Percentiles rank a stretch among this genome's conserved stretches.
Evolutionary conservation across 2,113 vertebrate species (phyloP).

Genomic region (Clupea harengus): DNA sequence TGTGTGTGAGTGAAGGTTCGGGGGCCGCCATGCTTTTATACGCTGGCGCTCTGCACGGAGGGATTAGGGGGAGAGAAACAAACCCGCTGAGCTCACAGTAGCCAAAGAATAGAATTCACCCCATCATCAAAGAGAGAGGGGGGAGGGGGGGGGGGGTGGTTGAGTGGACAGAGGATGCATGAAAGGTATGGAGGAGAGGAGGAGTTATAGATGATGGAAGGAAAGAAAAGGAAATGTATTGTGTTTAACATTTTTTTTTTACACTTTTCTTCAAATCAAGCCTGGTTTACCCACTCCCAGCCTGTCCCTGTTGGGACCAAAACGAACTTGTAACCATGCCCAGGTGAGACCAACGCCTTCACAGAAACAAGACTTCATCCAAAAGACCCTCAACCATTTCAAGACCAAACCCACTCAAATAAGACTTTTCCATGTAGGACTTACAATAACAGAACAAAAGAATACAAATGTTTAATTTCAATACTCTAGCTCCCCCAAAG

Average conservation of each 20-base stretch:
- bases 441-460: background rate
- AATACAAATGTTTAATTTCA: background rate
- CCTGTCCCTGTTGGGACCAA: background rate
- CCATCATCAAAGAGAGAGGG: slow-evolving; percentile 73
- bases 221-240: background rate
- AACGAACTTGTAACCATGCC: background rate
- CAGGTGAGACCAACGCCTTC: background rate
- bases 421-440: background rate
- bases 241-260: background rate
- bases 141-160: slow-evolving; percentile 16
- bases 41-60: slow-evolving; percentile 58
- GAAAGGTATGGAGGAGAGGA: background rate
- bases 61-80: slow-evolving; percentile 71
- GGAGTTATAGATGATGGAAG: background rate
- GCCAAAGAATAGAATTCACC: slow-evolving; percentile 73
- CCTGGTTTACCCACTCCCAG: background rate
- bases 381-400: background rate
- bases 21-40: slow-evolving; percentile 64
- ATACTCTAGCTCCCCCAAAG: background rate
- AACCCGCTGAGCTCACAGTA: slow-evolving; percentile 73
- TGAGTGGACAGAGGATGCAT: background rate
- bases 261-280: background rate
- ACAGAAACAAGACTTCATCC: background rate
- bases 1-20: slow-evolving; percentile 56
- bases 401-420: background rate